phyloP scores from a whole-genome alignment of 1,140 invertebrate genomes.

The Oscheius sp. region DNA sequence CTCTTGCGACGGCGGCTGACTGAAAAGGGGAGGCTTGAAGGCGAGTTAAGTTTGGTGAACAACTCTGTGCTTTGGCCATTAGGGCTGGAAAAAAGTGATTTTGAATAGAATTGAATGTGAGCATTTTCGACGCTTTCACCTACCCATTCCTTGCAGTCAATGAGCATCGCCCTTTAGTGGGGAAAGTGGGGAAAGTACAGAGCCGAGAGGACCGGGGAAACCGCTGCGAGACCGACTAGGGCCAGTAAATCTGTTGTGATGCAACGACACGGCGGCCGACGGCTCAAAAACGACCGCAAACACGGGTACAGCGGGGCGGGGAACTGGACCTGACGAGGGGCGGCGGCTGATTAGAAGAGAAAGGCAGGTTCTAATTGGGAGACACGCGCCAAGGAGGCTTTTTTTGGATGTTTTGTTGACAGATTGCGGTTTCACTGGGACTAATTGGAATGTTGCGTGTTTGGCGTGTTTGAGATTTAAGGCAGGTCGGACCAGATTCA shows the following conservation, averaged over 20 bases:
- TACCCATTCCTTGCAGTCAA: conserved; percentile 19
- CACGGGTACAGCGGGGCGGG: background rate
- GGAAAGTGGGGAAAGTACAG: background rate
- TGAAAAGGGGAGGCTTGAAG: conserved; percentile 5
- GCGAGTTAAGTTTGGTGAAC: background rate
- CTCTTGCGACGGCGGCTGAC: conserved; percentile 23
- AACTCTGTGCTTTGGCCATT: too few species aligned
- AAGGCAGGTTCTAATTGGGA: background rate
- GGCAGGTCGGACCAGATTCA: too few species aligned
- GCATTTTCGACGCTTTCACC: background rate
- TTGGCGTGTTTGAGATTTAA: too few species aligned
- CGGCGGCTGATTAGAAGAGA: background rate
- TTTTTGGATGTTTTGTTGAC: conserved; percentile 20
- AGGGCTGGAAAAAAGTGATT: too few species aligned
- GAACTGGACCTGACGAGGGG: background rate
- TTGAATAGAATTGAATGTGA: background rate
- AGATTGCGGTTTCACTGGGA: background rate
- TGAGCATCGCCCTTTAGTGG: conserved; percentile 1
- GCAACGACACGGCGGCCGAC: background rate
- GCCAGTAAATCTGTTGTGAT: background rate
- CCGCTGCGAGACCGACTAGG: background rate
- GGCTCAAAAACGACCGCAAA: background rate
- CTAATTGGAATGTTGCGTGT: too few species aligned
- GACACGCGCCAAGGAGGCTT: background rate
- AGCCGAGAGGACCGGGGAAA: conserved; percentile 14